Base-by-base conservation (phyloP, 2,888 invertebrate species). In the Epistrophe grossulariae region DNA sequence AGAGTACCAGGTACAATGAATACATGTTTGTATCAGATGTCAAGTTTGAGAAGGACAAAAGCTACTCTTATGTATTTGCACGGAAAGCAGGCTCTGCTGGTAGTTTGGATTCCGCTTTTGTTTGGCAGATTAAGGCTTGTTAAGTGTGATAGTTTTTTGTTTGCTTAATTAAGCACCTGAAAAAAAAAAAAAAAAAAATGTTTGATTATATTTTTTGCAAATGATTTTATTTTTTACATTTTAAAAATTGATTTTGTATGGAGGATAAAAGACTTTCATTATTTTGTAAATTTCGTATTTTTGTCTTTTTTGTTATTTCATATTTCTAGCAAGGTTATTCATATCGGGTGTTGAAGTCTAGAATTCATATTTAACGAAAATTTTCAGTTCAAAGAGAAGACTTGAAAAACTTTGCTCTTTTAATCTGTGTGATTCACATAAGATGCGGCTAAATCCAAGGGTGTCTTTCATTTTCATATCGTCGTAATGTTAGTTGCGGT, bases 1-100 rank as follows among this genome's bases (percentile, higher is more conserved):
- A 68, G 68, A 68, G 68, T 2, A 19, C 35, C 13, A 31, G 19
- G 13, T 68, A 19, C 68, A 24, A 50, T 19, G 68, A 68, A n/a
- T 68, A 68, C 35, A 11, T 68, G 68, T 38, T 35, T 35, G 68
- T 50, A 13, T 68, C 68, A 0, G 50, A 68, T 19, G 50, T 50
- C 8, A 19, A 50, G 17, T 68, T 50, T 15, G 50, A 64, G 43
- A 64, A 64, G 45, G 43, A 50, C 4, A 9, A 8, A 0, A 35
- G 7, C 0, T 68, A 68, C 6, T 50, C 68, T 2, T 50, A 68
- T 50, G 35, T 50, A 0, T 68, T 50, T 31, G 13, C 68, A 15
- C 38, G 15, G 19, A 68, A 19, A 15, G 17, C 19, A 8, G 50
- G 38, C 1, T 5, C 35, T 11, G 50, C 13, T 5, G 68, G 11